phyloP scores from a whole-genome alignment of 2,797 vertebrate species.

The Australoheros facetus region DNA sequence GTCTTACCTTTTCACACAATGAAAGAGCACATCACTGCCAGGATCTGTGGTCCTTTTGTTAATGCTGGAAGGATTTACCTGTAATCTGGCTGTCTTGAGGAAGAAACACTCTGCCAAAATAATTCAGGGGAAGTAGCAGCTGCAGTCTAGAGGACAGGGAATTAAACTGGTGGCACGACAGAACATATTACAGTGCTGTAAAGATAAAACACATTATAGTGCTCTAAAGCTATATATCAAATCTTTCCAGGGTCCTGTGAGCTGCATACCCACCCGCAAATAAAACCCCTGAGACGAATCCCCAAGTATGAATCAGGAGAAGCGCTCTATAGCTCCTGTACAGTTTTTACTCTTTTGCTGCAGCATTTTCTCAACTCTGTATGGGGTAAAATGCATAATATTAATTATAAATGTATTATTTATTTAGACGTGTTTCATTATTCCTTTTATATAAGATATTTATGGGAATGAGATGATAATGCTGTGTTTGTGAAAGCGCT shows the following conservation, averaged over 20 bases:
- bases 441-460: neutral
- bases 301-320: conserved; percentile 34
- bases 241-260: conserved; percentile 39
- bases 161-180: conserved; percentile 44
- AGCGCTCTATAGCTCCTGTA: neutral
- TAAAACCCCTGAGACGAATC: conserved; percentile 17
- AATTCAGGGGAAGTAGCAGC: conserved; percentile 47
- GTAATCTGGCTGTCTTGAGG: conserved; percentile 66
- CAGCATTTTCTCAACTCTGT: conserved; percentile 6
- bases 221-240: conserved; percentile 51
- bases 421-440: neutral
- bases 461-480: neutral
- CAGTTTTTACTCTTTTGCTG: conserved; percentile 12
- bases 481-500: conserved; percentile 8
- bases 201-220: conserved; percentile 56
- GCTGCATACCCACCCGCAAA: conserved; percentile 40
- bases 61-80: conserved; percentile 74
- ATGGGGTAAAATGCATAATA: neutral
- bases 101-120: conserved; percentile 57
- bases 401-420: neutral
- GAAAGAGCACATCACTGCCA: conserved; percentile 31
- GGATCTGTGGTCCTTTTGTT: conserved; percentile 49
- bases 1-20: conserved; percentile 44
- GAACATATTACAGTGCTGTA: conserved; percentile 39
- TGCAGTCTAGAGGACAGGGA: conserved; percentile 37